Conservation (phyloP, 2,888 invertebrate genomes). For the Ypsolopha sequella region DNA sequence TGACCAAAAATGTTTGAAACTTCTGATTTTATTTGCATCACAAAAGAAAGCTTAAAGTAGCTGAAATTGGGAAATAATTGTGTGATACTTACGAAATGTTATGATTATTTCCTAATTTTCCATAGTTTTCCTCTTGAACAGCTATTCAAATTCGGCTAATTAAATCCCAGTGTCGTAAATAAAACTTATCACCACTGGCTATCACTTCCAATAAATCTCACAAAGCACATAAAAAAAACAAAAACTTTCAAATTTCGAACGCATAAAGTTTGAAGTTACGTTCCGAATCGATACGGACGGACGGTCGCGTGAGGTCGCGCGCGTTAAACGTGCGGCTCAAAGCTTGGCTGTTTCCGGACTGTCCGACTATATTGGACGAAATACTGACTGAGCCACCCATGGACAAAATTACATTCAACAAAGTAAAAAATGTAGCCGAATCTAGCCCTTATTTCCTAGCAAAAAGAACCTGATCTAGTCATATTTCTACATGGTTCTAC, state of each 20-base stretch:
- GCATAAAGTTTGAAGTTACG: background rate
- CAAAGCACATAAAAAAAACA: background rate
- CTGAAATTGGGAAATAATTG: background rate
- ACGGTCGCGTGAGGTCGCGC: background rate
- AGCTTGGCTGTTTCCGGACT: background rate
- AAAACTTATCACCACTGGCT: background rate
- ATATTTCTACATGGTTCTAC: too few species aligned
- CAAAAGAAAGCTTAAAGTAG: too few species aligned
- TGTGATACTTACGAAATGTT: background rate
- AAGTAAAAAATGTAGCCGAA: too few species aligned
- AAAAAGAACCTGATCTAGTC: too few species aligned
- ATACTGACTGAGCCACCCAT: too few species aligned
- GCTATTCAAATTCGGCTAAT: background rate
- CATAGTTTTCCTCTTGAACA: background rate
- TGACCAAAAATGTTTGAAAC: too few species aligned
- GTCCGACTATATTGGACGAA: background rate
- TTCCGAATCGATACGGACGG: background rate
- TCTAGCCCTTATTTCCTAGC: too few species aligned
- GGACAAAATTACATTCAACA: too few species aligned
- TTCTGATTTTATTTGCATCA: too few species aligned
- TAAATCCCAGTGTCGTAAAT: background rate
- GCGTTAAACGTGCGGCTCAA: background rate
- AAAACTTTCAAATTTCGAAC: background rate
- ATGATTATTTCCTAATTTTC: background rate
- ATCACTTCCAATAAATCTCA: background rate